Base-by-base conservation (phyloP, 2,113 vertebrate genomes). In the Pteronura brasiliensis region DNA sequence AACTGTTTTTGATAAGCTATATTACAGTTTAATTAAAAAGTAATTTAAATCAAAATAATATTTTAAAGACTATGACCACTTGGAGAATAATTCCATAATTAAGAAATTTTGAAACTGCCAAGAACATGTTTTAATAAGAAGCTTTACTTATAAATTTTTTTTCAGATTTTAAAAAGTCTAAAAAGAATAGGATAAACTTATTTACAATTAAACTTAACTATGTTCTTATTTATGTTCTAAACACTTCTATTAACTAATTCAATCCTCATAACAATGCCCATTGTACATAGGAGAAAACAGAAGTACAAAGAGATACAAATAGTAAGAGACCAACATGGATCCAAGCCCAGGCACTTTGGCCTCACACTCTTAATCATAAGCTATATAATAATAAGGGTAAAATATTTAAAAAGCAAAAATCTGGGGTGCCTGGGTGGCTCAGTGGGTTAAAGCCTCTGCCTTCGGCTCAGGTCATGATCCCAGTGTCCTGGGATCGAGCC, bases 41-140 rank as follows among this genome's bases (percentile, higher is more conserved):
- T 27, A 92, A 86, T 93, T 65, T 90, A 93, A 92, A 84, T 90
- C n/a, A 96, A 93, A 97, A 71, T 90, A 84, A 57, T 87, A 74
- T 90, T 94, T 95, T 92, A 86, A 93, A 94, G 80, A 94, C 25
- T 80, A 67, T 31, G 61, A 67, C 1, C 15, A 96, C 20, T 80
- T 87, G 71, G 34, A 94, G 29, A 85, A 95, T 31, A 96, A 63
- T 94, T 95, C 89, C 11, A 3, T 65, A 92, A 93, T 49, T 96
- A 74, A 92, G 27, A 86, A 94, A 82, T 44, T 39, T 92, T 47
- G 29, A 92, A 90, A 59, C 61, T 85, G n/a, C 61, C 63, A 93
- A 96, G 27, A 72, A 96, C 79, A 63, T 59, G 13, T 92, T 69
- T 69, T 89, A 72, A 57, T 65, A 92, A 47, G 57, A 39, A 88